phyloP scores from a whole-genome alignment of 2,888 invertebrate genomes.

The Macropis europaea region DNA sequence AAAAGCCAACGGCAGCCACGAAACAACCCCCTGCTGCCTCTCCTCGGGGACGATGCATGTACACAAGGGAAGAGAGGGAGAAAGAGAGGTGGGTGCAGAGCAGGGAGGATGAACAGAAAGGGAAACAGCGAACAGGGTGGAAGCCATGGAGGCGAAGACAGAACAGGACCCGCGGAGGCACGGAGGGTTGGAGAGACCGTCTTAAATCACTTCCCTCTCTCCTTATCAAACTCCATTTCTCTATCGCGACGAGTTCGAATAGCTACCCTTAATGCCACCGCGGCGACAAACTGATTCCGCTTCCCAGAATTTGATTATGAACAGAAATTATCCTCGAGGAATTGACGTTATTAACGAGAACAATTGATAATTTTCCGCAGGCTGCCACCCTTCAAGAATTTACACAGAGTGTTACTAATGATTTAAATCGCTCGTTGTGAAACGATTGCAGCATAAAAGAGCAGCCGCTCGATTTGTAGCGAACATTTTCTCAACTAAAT shows the following conservation, averaged over 20 bases:
- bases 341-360: neutral
- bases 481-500: too few relatives aligned
- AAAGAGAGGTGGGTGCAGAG: neutral
- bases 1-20: constrained; percentile 66
- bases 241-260: constrained; percentile 29
- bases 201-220: constrained; percentile 62
- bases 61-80: constrained; percentile 35
- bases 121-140: constrained; percentile 27
- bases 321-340: constrained; percentile 29
- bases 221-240: constrained; percentile 34
- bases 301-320: constrained; percentile 56
- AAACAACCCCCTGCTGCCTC: constrained; percentile 63
- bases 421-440: too few relatives aligned
- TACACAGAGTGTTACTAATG: too few relatives aligned
- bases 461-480: too few relatives aligned
- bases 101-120: constrained; percentile 36
- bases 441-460: too few relatives aligned
- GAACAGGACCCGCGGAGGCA: constrained; percentile 21
- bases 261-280: constrained; percentile 21
- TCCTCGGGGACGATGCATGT: constrained; percentile 59
- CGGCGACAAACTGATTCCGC: constrained; percentile 51
- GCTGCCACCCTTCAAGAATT: too few relatives aligned
- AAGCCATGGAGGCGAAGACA: constrained; percentile 42
- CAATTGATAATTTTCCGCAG: too few relatives aligned
- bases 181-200: constrained; percentile 48